A percentile compares a stretch with the other conserved stretches of the same genome.
These are phyloP conservation scores for Myxocyprinus asiaticus DNA, from an alignment of 2,113 vertebrate species.

Conservation along the genomic window DNA sequence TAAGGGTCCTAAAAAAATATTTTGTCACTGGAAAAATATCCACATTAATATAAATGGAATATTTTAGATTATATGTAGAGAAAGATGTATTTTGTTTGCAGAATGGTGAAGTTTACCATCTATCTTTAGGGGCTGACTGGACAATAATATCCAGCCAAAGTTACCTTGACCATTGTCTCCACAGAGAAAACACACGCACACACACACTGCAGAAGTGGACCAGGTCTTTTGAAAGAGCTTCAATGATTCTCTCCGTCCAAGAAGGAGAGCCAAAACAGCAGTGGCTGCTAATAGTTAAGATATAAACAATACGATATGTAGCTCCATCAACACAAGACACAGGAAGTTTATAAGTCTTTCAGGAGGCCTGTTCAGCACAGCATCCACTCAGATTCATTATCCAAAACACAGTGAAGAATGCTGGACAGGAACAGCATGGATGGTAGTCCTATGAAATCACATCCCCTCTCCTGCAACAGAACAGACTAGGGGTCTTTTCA, in stretches of 20 bases:
- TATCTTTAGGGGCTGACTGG: too few species aligned
- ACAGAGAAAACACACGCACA: not conserved
- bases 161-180: not conserved
- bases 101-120: too few species aligned
- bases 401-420: not conserved
- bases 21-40: too few species aligned
- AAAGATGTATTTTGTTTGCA: too few species aligned
- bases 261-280: not conserved
- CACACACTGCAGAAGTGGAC: not conserved
- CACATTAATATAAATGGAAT: too few species aligned
- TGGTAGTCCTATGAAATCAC: not conserved
- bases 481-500: too few species aligned
- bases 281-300: conserved; percentile 3
- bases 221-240: not conserved
- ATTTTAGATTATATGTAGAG: too few species aligned
- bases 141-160: too few species aligned
- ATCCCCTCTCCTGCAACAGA: not conserved
- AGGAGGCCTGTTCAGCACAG: not conserved
- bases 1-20: too few species aligned
- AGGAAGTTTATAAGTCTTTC: not conserved
- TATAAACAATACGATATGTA: not conserved
- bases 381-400: not conserved
- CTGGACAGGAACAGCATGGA: not conserved
- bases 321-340: not conserved
- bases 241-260: not conserved